Percentiles rank a stretch among this genome's conserved stretches.
Evolutionary conservation across 2,113 vertebrate genomes (phyloP).

Genomic region (Poeciliopsis retropinna): DNA sequence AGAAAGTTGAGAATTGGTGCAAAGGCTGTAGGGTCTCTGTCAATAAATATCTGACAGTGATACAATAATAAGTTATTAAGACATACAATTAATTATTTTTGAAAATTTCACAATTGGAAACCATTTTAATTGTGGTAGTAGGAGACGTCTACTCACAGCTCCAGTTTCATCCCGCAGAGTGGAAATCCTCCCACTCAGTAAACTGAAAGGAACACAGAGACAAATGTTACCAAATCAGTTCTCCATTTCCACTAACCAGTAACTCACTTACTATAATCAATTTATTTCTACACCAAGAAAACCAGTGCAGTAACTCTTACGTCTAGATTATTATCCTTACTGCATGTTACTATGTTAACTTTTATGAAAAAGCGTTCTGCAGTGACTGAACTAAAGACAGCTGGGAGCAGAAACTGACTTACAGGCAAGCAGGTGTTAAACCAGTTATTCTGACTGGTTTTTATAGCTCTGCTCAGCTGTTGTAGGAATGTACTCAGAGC

Average conservation of each 20-base stretch:
- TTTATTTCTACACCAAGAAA: constrained; percentile 1
- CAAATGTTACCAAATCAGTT: constrained; percentile 24
- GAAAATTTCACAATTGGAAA: background rate
- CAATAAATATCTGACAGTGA: constrained; percentile 95
- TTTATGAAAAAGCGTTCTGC: background rate
- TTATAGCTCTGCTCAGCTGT: constrained; percentile 56
- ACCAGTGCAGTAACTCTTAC: background rate
- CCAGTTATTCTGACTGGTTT: constrained; percentile 33
- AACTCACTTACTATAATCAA: background rate
- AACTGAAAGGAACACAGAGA: constrained; percentile 78
- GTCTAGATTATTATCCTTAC: constrained; percentile 5
- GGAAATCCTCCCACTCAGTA: constrained; percentile 98
- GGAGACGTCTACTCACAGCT: constrained; percentile 87
- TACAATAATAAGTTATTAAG: background rate
- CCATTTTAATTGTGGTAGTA: background rate
- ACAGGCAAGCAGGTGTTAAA: background rate
- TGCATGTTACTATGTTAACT: background rate
- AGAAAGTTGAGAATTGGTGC: constrained; percentile 99
- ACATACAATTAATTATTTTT: background rate
- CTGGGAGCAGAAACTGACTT: constrained; percentile 28
- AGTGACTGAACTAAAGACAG: constrained; percentile 25
- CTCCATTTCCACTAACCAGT: constrained; percentile 30
- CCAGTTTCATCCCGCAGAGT: constrained; percentile 98
- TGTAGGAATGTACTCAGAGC: constrained; percentile 43
- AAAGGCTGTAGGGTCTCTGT: constrained; percentile 97